Evolutionary conservation across 2,113 vertebrate species (phyloP), one percentile per base, ranked within the genome.

Genomic region (Prunella fulvescens): DNA sequence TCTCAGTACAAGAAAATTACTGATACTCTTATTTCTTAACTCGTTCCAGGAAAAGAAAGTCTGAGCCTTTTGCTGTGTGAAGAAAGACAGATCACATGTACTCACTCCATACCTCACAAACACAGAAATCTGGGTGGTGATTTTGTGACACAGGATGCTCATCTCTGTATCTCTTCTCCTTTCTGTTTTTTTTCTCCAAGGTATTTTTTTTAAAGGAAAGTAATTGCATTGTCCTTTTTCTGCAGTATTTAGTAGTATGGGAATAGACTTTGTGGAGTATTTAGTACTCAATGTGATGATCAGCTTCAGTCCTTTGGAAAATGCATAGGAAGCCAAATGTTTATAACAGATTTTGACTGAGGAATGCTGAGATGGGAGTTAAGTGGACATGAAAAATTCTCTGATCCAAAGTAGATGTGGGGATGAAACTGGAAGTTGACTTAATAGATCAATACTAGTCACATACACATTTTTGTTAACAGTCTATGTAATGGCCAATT

Each of bases 211-310:
- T 56, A 26, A 33, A 70, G 11, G 12, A 26, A 80, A 95, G 11
- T 0, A 35, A 35, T 12, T 35, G 12, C 2, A 1, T n/a, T 19
- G 7, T 83, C 4, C 5, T 66, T 88, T 80, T 48, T 23, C 64
- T 31, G 19, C 29, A 37, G 5, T 19, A 45, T 80, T 81, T 31
- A 60, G 24, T 28, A 69, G 4, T 22, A 26, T 56, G 12, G 58
- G 13, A 56, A 28, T 40, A 81, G 45, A 57, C 14, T 76, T 79
- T 48, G 2, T 53, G 2, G 6, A 74, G 29, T 14, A 23, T 33
- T 70, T 81, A 58, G 23, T 26, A 35, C 25, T 82, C 37, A 61
- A 12, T 20, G 24, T 58, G 31, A 70, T 1, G 2, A 51, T 64
- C 48, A 77, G 7, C 12, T 76, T 64, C 45, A 82, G 57, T 64